Evolutionary conservation across 2,797 vertebrate species (phyloP), one percentile per base, ranked within the genome.

Genomic region (Amblyraja radiata): DNA sequence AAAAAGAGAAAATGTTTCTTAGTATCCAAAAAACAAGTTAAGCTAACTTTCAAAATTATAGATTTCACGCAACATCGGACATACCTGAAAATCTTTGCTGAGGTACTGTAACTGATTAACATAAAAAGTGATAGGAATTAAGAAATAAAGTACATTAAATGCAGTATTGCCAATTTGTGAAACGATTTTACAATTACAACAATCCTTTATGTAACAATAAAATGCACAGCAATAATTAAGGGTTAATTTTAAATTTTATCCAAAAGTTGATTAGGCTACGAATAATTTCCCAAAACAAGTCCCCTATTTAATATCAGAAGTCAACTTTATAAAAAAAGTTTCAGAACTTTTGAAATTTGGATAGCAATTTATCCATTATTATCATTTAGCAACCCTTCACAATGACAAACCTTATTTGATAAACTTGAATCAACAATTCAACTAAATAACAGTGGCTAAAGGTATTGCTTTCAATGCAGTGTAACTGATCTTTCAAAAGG

Each of bases 21-120:
- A 63, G 5, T 93, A 93, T 86, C 32, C 93, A 68, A 92, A 93
- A 94, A 0, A 79, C 81, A 90, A 86, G 25, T 73, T 93, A 10
- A 93, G 8, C 28, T 83, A 23, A 10, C 36, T 58, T 71, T 65
- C 21, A 93, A 94, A 28, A 80, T 0, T 6, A 77, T 9, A 0
- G 2, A 54, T 93, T 71, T 88, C n/a, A 63, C 6, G 93, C 8
- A 3, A 71, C 9, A 90, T 86, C 16, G 25, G 63, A 54, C 96
- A 94, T 96, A 99, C 99, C 98, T 99, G 96, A 99, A 99, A 95
- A 99, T 98, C 96, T 99, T 99, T 93, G 98, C 98, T 93, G 98
- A 98, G 46, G 98, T 98, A 95, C 97, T 99, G 93, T 99, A 99
- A 96, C 98, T 99, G 94, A 61, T 95, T 74, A 94, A 95, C 23